Base-by-base conservation (phyloP, 2,113 vertebrate genomes). In the Chloroceryle aenea region DNA sequence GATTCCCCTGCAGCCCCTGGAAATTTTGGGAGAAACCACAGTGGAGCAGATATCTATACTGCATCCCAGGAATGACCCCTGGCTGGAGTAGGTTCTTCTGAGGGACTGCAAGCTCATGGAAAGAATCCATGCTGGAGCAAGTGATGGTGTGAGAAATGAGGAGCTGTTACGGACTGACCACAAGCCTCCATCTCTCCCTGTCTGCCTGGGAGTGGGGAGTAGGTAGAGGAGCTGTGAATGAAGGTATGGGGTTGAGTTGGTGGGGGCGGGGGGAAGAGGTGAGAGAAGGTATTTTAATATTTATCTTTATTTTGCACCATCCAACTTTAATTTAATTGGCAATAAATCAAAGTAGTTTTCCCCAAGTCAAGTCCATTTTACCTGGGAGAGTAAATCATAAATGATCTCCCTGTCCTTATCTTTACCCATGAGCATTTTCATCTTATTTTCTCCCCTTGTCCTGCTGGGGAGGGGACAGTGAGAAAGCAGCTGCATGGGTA, bases 191-290 rank as follows among this genome's bases (percentile, higher is more conserved):
- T 38, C 36, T 74, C 7, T 19, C 21, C 4, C 21, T 29, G 36
- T 32, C 67, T 91, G 48, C 55, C 22, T 63, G 29, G 10, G 16
- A 67, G 29, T 13, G 18, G 38, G 43, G 14, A 48, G 30, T 47
- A 72, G 25, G 58, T 53, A n/a, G 27, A 38, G 14, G 34, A 50
- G 11, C 30, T 82, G 69, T 58, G 36, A 67, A 83, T 67, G 32
- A 87, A 67, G 25, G 36, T 78, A 34, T 52, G 48, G 45, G 29
- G 18, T 63, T 79, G 55, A 84, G 18, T 42, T 45, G 23, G 22
- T n/a, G n/a, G n/a, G n/a, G 6, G 19, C 10, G 12, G 12, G 3
- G 1, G 2, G 20, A 53, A 42, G 9, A 12, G 14, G 12, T 12
- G 6, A 27, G 19, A 17, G 27, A 72, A 67, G 21, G 3, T 72